phyloP scores from a whole-genome alignment of 2,888 invertebrate species.

The Geophilus truncorum region DNA sequence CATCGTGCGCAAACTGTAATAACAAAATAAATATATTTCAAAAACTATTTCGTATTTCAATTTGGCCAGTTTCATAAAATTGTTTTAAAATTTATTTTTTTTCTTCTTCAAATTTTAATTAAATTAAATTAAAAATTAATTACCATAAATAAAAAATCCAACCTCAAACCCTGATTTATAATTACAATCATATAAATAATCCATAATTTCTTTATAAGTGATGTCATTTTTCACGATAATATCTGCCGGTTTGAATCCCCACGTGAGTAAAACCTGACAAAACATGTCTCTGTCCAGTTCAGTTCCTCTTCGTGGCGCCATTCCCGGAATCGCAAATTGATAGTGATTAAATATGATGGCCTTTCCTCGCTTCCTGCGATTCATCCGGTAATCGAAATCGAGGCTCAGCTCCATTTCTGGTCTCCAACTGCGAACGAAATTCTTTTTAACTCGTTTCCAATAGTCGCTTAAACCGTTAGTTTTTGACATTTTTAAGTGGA shows the following conservation, averaged over 20 bases:
- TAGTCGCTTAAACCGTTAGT: background rate
- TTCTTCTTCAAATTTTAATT: no score
- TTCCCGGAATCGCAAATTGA: background rate
- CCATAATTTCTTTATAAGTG: background rate
- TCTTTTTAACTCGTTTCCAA: background rate
- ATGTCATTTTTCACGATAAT: background rate
- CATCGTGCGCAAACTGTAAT: no score
- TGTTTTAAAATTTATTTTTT: no score
- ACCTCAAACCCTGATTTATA: no score
- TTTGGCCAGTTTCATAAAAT: no score
- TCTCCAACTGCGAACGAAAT: background rate
- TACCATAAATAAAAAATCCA: background rate
- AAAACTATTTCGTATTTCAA: no score
- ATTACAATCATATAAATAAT: background rate
- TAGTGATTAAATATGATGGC: background rate
- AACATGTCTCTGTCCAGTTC: background rate
- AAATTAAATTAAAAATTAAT: no score
- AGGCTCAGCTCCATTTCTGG: background rate
- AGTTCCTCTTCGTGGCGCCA: background rate
- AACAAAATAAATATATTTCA: no score
- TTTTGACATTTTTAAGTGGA: background rate
- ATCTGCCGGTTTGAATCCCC: background rate
- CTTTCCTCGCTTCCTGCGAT: background rate
- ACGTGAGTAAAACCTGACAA: background rate
- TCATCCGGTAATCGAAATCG: background rate